Conservation (phyloP, 2,888 invertebrate genomes). For the Agonopterix heracliana region DNA sequence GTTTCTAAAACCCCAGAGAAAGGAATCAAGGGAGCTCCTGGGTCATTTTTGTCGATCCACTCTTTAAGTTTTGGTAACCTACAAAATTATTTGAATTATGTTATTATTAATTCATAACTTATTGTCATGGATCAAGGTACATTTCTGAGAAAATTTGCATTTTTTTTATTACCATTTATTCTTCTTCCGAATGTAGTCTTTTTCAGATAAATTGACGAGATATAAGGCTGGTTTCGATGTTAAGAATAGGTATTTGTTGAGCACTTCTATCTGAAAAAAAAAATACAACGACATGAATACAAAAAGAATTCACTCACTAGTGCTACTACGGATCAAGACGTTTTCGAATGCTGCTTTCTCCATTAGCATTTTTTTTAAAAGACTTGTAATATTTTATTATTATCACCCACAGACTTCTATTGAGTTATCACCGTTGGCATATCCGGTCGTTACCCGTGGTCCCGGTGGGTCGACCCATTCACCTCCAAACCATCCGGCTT, state of each 20-base stretch:
- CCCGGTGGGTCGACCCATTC: too few relatives aligned
- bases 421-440: too few relatives aligned
- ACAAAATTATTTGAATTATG: constrained; percentile 3
- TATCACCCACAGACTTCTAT: too few relatives aligned
- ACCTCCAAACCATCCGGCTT: too few relatives aligned
- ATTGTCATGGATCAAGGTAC: background rate
- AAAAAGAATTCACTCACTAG: too few relatives aligned
- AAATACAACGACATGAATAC: background rate
- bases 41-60: constrained; percentile 98
- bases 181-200: constrained; percentile 98
- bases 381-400: too few relatives aligned
- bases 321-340: too few relatives aligned
- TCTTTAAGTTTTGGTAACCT: constrained; percentile 98
- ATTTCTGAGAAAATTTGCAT: background rate
- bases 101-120: background rate
- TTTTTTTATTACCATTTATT: constrained; percentile 92
- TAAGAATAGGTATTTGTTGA: constrained; percentile 97
- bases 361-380: too few relatives aligned
- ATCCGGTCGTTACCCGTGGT: too few relatives aligned
- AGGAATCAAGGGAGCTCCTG: constrained; percentile 94
- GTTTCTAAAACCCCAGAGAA: constrained; percentile 96
- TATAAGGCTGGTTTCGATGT: constrained; percentile 99
- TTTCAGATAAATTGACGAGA: constrained; percentile 96
- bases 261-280: constrained; percentile 88
- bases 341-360: too few relatives aligned